A percentile compares a stretch with the other conserved stretches of the same genome.
Evolutionary conservation across 2,797 vertebrate species (phyloP).

Genomic region (Acanthurus tractus): DNA sequence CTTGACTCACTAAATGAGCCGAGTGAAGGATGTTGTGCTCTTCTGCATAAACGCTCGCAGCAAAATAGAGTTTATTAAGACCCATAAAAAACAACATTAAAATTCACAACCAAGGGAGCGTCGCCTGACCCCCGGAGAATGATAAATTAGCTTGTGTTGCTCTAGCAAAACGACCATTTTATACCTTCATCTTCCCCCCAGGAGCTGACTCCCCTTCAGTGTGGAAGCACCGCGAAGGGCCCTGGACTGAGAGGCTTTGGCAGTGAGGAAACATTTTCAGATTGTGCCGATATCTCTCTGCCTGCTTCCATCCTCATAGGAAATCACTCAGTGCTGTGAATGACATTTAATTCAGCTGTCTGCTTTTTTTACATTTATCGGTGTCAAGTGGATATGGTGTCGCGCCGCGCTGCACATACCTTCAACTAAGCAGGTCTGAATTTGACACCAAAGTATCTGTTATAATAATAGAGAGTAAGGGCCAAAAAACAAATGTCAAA

Average conservation of each 20-base stretch:
- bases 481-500: slow-evolving; percentile 37
- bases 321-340: slow-evolving; percentile 44
- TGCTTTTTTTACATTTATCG: slow-evolving; percentile 20
- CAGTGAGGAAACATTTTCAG: slow-evolving; percentile 22
- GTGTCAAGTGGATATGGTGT: slow-evolving; percentile 19
- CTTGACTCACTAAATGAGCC: slow-evolving; percentile 85
- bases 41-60: slow-evolving; percentile 86
- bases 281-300: slow-evolving; percentile 27
- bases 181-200: slow-evolving; percentile 58
- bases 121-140: slow-evolving; percentile 85
- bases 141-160: slow-evolving; percentile 87
- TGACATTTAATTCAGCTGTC: slow-evolving; percentile 60
- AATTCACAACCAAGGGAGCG: slow-evolving; percentile 86
- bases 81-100: slow-evolving; percentile 89
- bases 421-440: slow-evolving; percentile 26
- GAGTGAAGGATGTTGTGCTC: slow-evolving; percentile 86
- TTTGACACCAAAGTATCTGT: slow-evolving; percentile 47
- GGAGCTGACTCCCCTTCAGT: slow-evolving; percentile 39
- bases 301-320: slow-evolving; percentile 29
- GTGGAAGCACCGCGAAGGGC: slow-evolving; percentile 17
- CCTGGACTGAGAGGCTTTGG: slow-evolving; percentile 20
- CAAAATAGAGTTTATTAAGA: slow-evolving; percentile 90
- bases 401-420: neutral
- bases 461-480: slow-evolving; percentile 34
- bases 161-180: slow-evolving; percentile 86